Conservation (phyloP, 2,113 vertebrate species). For the Corythaixoides concolor region DNA sequence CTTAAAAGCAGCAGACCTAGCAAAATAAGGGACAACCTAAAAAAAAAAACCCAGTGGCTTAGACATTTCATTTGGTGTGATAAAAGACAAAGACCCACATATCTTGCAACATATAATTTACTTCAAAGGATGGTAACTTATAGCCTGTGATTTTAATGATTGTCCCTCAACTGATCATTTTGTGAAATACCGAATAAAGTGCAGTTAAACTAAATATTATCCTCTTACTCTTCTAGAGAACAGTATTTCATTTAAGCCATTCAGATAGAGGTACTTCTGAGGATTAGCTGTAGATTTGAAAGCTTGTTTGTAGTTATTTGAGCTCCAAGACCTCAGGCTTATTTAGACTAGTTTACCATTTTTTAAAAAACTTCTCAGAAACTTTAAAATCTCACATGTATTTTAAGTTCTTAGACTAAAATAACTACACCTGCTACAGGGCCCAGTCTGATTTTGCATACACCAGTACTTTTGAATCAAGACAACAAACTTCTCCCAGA, state of each 20-base stretch:
- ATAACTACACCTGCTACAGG: background rate
- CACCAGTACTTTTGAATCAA: background rate
- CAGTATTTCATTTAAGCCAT: background rate
- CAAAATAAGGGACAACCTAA: background rate
- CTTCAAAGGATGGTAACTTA: conserved; percentile 41
- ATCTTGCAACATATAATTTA: conserved; percentile 45
- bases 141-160: conserved; percentile 68
- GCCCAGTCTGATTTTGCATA: background rate
- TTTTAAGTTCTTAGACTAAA: background rate
- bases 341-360: background rate
- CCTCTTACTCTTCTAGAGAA: background rate
- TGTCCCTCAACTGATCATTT: conserved; percentile 60
- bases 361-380: background rate
- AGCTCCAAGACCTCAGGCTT: background rate
- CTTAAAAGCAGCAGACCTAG: background rate
- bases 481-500: background rate
- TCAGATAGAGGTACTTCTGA: background rate
- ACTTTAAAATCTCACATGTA: background rate
- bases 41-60: background rate
- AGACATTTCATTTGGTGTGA: conserved; percentile 20
- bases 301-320: background rate
- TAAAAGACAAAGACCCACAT: conserved; percentile 44
- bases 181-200: conserved; percentile 55
- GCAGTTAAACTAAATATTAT: conserved; percentile 25
- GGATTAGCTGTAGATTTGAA: background rate